phyloP scores from a whole-genome alignment of 2,888 invertebrate genomes.

The Scelioninae gen. 2 region DNA sequence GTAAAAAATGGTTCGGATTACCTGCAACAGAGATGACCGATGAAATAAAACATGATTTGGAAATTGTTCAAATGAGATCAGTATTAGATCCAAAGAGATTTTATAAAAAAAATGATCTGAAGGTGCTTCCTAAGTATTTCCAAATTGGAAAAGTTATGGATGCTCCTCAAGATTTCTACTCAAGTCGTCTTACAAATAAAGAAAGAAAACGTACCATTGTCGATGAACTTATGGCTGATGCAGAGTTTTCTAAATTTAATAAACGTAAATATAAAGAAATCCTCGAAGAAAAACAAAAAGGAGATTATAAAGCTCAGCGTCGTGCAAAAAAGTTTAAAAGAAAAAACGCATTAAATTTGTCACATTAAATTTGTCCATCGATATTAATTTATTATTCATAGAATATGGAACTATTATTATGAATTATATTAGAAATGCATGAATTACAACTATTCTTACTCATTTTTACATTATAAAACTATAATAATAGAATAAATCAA shows the following conservation, averaged over 20 bases:
- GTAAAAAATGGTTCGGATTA: conserved; percentile 92
- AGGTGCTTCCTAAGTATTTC: conserved; percentile 93
- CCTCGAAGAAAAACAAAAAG: conserved; percentile 82
- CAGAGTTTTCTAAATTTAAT: conserved; percentile 87
- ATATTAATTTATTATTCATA: too few species aligned
- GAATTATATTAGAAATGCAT: too few species aligned
- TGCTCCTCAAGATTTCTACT: conserved; percentile 91
- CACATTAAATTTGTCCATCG: too few species aligned
- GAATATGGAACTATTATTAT: too few species aligned
- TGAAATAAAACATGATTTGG: conserved; percentile 90
- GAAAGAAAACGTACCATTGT: conserved; percentile 93
- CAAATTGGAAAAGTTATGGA: conserved; percentile 89
- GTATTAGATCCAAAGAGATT: conserved; percentile 94
- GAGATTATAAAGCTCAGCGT: conserved; percentile 81
- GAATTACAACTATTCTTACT: too few species aligned
- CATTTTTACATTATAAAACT: too few species aligned
- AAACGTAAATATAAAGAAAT: conserved; percentile 88
- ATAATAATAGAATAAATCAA: too few species aligned
- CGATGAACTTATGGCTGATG: conserved; percentile 94
- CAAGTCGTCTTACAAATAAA: conserved; percentile 88
- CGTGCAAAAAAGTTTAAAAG: conserved; percentile 83
- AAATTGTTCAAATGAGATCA: conserved; percentile 94
- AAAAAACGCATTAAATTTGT: too few species aligned
- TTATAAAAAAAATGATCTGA: conserved; percentile 94
- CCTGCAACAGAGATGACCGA: conserved; percentile 92